phyloP scores from a whole-genome alignment of 2,888 invertebrate genomes.

The Clitarchus hookeri region DNA sequence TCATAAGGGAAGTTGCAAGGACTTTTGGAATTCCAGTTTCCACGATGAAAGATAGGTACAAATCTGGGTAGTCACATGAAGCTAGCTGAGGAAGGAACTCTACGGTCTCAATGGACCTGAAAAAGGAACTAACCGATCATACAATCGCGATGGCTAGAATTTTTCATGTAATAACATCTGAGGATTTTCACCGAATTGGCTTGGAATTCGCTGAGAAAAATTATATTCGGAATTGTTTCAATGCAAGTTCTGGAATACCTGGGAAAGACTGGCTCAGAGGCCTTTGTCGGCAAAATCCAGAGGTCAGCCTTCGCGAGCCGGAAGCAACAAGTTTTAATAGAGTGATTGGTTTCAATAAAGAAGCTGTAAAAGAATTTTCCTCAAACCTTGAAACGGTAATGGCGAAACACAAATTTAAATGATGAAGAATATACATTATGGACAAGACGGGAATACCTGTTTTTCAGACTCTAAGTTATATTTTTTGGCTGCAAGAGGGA shows the following conservation, averaged over 20 bases:
- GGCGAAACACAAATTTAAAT: background rate
- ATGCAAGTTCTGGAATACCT: background rate
- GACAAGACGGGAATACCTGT: background rate
- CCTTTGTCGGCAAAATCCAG: background rate
- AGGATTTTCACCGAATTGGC: background rate
- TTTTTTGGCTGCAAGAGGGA: background rate
- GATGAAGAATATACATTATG: too few species aligned
- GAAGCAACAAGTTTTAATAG: background rate
- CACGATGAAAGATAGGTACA: background rate
- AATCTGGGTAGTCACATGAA: background rate
- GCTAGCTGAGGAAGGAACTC: background rate
- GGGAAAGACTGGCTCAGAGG: background rate
- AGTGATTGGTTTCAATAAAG: background rate
- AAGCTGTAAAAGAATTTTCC: background rate
- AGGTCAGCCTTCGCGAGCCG: background rate
- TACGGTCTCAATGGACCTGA: background rate
- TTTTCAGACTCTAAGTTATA: background rate
- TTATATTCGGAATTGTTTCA: background rate
- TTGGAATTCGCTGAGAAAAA: background rate
- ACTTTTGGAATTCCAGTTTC: background rate
- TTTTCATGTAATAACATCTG: background rate
- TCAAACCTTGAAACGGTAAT: background rate
- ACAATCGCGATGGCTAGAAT: background rate
- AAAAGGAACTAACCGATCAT: constrained; percentile 4
- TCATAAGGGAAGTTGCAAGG: background rate